phyloP scores from a whole-genome alignment of 2,113 vertebrate genomes.

The Colaptes auratus region DNA sequence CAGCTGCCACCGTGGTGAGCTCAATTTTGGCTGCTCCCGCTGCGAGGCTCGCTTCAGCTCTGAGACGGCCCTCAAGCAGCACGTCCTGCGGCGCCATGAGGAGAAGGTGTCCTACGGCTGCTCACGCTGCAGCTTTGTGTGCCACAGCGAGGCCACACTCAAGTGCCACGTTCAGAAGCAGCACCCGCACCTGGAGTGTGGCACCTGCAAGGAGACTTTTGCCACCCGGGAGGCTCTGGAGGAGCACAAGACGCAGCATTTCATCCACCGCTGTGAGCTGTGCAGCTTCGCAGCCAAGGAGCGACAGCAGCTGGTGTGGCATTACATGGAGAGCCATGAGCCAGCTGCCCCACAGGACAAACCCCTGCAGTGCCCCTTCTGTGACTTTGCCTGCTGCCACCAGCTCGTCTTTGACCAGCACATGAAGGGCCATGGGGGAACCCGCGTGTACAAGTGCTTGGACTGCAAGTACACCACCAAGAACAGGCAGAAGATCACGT shows the following conservation, averaged over 20 bases:
- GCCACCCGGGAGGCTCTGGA: constrained; percentile 76
- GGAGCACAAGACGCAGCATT: constrained; percentile 80
- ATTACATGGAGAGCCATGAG: constrained; percentile 88
- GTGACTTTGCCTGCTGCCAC: constrained; percentile 85
- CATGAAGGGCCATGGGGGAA: constrained; percentile 89
- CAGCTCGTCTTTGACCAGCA: constrained; percentile 93
- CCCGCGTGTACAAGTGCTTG: constrained; percentile 89
- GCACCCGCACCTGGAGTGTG: constrained; percentile 80
- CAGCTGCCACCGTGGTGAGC: constrained; percentile 87
- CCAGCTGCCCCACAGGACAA: constrained; percentile 50
- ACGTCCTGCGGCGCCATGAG: constrained; percentile 83
- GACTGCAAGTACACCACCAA: constrained; percentile 91
- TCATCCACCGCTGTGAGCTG: constrained; percentile 84
- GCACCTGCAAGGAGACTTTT: constrained; percentile 81
- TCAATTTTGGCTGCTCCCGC: constrained; percentile 78
- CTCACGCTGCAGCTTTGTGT: constrained; percentile 79
- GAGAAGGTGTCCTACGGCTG: constrained; percentile 78
- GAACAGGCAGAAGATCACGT: constrained; percentile 97
- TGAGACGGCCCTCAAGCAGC: constrained; percentile 88
- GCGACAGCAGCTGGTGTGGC: constrained; percentile 82
- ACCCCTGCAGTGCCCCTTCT: constrained; percentile 84
- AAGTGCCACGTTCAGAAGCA: constrained; percentile 82
- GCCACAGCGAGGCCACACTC: constrained; percentile 79
- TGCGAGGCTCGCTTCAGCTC: constrained; percentile 91
- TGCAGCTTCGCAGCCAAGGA: constrained; percentile 88